Evolutionary conservation across 2,888 invertebrate species (phyloP).

Genomic region (Pristionchus maxplancki): DNA sequence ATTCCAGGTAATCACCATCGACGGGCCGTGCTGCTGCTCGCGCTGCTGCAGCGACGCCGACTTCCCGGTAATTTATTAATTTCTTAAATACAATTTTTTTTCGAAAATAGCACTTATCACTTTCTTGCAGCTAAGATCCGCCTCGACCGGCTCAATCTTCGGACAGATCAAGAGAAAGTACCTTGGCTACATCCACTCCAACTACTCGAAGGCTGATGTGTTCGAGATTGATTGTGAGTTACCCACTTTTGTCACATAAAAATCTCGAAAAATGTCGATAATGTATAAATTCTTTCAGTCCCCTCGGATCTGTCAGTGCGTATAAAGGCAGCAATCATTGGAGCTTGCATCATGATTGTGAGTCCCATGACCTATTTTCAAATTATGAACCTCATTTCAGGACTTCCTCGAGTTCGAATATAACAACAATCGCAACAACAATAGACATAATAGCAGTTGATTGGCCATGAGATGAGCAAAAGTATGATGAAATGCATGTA

Average conservation of each 20-base stretch:
- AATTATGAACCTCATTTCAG: not conserved
- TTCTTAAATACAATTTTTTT: too few species aligned
- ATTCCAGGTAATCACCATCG: not conserved
- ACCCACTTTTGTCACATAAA: not conserved
- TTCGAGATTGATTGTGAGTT: constrained; percentile 5
- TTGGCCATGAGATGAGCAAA: not conserved
- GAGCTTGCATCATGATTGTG: constrained; percentile 35
- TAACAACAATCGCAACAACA: not conserved
- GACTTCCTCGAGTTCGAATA: constrained; percentile 33
- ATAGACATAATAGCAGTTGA: not conserved
- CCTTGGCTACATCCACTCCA: not conserved
- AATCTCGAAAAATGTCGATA: not conserved
- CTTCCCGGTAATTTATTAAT: constrained; percentile 3
- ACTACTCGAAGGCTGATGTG: constrained; percentile 31
- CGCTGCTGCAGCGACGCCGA: constrained; percentile 37
- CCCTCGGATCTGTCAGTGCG: not conserved
- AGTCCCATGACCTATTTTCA: not conserved
- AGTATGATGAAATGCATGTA: not conserved
- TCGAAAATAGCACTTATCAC: too few species aligned
- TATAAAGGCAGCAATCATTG: constrained; percentile 5
- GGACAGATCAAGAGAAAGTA: constrained; percentile 13
- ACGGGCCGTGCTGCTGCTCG: constrained; percentile 34
- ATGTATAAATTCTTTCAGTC: not conserved
- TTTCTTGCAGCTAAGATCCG: not conserved
- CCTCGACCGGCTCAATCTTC: not conserved